Conservation (phyloP, 2,797 vertebrate genomes). For the Anomalospiza imberbis region DNA sequence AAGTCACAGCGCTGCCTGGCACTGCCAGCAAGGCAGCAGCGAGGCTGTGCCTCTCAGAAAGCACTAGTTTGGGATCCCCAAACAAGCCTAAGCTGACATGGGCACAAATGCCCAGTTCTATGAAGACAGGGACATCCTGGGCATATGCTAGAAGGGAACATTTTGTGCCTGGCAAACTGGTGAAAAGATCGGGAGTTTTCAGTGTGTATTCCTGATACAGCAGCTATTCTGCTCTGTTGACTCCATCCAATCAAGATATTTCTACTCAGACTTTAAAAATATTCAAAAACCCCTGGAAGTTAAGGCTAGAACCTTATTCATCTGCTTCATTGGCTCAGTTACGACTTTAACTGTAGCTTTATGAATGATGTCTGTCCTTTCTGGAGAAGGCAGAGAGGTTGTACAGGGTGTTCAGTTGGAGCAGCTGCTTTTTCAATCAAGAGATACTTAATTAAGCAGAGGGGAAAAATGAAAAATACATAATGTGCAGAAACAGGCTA, state of each 20-base stretch:
- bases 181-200: not conserved
- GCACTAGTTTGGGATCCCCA: not conserved
- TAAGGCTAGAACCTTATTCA: not conserved
- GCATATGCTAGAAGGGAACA: not conserved
- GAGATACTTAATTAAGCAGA: conserved; percentile 33
- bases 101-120: not conserved
- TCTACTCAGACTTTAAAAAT: not conserved
- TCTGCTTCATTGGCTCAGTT: not conserved
- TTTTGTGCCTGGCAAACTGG: not conserved
- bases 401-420: conserved; percentile 1
- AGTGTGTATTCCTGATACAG: not conserved
- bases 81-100: not conserved
- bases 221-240: not conserved
- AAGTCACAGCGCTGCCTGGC: not conserved
- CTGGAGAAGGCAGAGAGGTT: not conserved
- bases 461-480: not conserved
- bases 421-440: conserved; percentile 31
- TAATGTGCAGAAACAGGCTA: not conserved
- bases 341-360: not conserved
- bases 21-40: fast-evolving
- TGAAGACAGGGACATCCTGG: not conserved
- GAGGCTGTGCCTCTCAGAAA: not conserved
- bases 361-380: not conserved
- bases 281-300: not conserved
- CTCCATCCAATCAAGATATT: not conserved